These are phyloP conservation scores for Xenops minutus DNA, from an alignment of 2,797 vertebrate genomes.

Conservation along the genomic window DNA sequence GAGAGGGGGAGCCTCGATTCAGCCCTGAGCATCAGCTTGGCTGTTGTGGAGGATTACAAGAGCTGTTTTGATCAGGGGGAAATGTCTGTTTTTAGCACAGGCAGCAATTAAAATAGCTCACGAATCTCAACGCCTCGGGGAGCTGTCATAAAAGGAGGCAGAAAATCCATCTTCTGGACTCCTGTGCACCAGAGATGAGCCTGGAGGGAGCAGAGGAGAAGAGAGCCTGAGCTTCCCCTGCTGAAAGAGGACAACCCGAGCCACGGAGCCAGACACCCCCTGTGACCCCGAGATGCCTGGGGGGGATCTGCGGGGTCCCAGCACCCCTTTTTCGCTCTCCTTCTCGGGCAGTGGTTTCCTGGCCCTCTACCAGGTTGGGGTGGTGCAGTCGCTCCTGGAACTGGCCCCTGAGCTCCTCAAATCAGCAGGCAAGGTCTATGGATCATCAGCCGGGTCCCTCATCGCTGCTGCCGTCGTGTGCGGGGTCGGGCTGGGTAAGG, in stretches of 20 bases:
- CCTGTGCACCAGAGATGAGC: background rate
- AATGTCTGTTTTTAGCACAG: constrained; percentile 29
- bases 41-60: background rate
- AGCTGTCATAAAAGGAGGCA: background rate
- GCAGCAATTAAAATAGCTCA: constrained; percentile 27
- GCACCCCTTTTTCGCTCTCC: constrained; percentile 76
- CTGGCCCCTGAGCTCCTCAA: constrained; percentile 80
- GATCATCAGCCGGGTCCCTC: constrained; percentile 86
- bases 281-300: background rate
- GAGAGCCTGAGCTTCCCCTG: background rate
- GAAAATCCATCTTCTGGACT: background rate
- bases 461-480: constrained; percentile 86
- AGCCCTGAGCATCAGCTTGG: background rate
- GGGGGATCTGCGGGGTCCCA: background rate
- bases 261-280: accelerated
- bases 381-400: constrained; percentile 82
- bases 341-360: constrained; percentile 93
- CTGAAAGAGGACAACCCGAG: accelerated
- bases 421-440: constrained; percentile 80
- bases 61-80: constrained; percentile 8
- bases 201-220: background rate
- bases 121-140: background rate
- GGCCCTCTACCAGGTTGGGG: constrained; percentile 87
- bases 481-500: constrained; percentile 76
- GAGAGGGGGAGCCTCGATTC: background rate